These are phyloP conservation scores for Galaxias olidus DNA, from an alignment of 2,797 vertebrate species.

Conservation along the genomic window DNA sequence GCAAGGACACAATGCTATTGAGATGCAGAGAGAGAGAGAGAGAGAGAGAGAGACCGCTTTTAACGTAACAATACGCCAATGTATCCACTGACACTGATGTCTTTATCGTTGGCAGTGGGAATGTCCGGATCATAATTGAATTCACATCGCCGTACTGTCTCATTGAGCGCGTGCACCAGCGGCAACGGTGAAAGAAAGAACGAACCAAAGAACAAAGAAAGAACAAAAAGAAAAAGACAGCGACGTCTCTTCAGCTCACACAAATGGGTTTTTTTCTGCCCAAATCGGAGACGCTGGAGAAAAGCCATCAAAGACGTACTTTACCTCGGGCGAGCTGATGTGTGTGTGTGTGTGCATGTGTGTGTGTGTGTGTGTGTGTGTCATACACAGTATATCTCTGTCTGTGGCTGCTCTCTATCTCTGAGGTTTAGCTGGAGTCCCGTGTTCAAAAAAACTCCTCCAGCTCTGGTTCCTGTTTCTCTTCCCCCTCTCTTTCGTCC, in stretches of 20 bases:
- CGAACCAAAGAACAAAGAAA: background rate
- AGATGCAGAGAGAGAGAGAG: background rate
- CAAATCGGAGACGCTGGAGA: background rate
- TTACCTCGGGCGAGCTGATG: background rate
- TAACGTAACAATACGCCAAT: slow-evolving; percentile 10
- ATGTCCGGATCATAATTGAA: background rate
- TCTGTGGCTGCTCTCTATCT: no score
- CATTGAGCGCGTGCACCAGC: no score
- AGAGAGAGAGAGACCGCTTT: slow-evolving; percentile 12
- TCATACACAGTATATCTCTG: background rate
- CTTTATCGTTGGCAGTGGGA: slow-evolving; percentile 11
- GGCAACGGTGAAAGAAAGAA: background rate
- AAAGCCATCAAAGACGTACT: slow-evolving; percentile 6
- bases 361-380: no score
- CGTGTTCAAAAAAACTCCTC: slow-evolving; percentile 62
- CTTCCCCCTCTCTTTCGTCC: slow-evolving; percentile 41
- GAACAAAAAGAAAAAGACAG: background rate
- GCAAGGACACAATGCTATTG: slow-evolving; percentile 25
- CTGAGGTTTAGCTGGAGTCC: background rate
- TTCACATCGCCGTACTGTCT: background rate
- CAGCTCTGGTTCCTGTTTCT: slow-evolving; percentile 35
- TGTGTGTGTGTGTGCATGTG: background rate
- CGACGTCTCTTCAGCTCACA: background rate
- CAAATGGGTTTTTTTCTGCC: background rate
- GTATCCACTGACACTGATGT: slow-evolving; percentile 13